These are phyloP conservation scores for Sinotaia quadrata DNA, from an alignment of 2,888 invertebrate species.

Conservation along the genomic window DNA sequence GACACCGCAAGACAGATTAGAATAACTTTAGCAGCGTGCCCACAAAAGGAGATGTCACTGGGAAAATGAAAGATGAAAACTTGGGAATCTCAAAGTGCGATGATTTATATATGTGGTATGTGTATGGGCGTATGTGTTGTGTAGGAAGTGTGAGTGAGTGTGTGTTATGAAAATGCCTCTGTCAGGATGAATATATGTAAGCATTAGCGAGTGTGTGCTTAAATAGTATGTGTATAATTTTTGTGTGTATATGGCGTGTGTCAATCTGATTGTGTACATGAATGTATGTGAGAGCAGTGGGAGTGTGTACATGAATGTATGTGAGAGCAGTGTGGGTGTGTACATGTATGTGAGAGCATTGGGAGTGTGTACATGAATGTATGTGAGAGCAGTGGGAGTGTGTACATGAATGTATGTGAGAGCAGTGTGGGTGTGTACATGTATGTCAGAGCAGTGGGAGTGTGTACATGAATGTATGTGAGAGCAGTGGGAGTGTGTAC, in stretches of 20 bases:
- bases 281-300: neutral
- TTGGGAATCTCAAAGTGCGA: no score
- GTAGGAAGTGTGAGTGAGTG: neutral
- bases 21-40: no score
- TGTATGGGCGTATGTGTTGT: neutral
- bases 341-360: no score
- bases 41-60: no score
- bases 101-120: neutral
- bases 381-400: conserved; percentile 9
- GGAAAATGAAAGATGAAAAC: no score
- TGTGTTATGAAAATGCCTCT: conserved; percentile 1
- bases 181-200: neutral
- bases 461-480: neutral
- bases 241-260: neutral
- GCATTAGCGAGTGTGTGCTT: neutral
- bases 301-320: neutral
- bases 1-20: no score
- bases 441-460: neutral
- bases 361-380: conserved; percentile 4
- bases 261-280: neutral
- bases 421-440: conserved; percentile 3
- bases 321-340: neutral
- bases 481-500: neutral
- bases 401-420: conserved; percentile 7
- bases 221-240: no score